phyloP scores from a whole-genome alignment of 2,888 invertebrate species.

The Xanthostigma xanthostigma region DNA sequence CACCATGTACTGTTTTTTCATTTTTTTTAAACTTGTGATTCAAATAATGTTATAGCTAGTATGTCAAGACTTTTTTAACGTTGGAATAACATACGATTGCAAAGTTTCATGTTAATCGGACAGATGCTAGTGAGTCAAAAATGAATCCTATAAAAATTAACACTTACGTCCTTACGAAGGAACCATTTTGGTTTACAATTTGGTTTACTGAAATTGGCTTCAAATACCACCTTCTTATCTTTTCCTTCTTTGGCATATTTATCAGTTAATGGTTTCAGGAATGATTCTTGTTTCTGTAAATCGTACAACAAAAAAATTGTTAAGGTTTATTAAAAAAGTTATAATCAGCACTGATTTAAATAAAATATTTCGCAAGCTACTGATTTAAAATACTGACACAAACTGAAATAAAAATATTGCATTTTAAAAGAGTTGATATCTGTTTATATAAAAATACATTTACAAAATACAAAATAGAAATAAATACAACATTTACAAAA shows the following conservation, averaged over 20 bases:
- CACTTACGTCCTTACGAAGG: constrained; percentile 81
- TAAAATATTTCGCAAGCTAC: too few species aligned
- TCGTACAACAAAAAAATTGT: background rate
- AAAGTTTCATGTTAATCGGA: background rate
- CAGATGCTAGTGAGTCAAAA: background rate
- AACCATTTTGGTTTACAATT: constrained; percentile 88
- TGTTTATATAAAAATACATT: too few species aligned
- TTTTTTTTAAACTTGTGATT: too few species aligned
- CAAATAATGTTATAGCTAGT: background rate
- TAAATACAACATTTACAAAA: too few species aligned
- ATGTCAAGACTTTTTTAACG: background rate
- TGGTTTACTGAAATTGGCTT: constrained; percentile 92
- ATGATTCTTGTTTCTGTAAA: constrained; percentile 78
- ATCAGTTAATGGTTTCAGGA: constrained; percentile 89
- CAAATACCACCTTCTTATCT: constrained; percentile 87
- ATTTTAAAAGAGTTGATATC: too few species aligned
- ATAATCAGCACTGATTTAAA: too few species aligned
- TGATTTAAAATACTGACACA: too few species aligned
- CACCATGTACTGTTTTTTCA: too few species aligned
- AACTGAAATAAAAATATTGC: too few species aligned
- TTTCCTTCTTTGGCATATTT: constrained; percentile 90
- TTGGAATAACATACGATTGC: background rate
- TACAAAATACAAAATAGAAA: too few species aligned
- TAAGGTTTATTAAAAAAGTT: too few species aligned
- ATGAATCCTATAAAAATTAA: too few species aligned